Evolutionary conservation across 2,797 vertebrate genomes (phyloP), one percentile per base, ranked within the genome.

Genomic region (Hylomyscus alleni): DNA sequence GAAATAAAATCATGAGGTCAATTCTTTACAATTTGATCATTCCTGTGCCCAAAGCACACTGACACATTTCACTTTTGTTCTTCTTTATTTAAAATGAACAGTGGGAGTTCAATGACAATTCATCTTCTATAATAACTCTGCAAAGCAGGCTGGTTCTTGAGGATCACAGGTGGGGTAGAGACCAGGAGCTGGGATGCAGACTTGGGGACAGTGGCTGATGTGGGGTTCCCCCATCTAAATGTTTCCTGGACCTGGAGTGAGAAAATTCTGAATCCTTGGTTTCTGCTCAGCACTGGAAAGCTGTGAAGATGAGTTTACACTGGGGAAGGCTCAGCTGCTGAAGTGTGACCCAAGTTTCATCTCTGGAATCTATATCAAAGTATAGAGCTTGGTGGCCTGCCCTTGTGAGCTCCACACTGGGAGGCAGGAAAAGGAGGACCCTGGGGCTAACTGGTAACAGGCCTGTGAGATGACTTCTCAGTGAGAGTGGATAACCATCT

Each of bases 71-170:
- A 58, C 19, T 88, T 82, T 75, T 73, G 17, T 73, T 31, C 56
- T 50, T 81, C 31, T 91, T 77, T 58, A 78, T 72, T 96, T 44
- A 67, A 69, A 84, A 83, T 52, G 12, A 44, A 54, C 12, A 24
- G 76, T 94, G 69, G n/a, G 69, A 76, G 85, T 58, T 89, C 58
- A 54, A 0, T 73, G 44, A 44, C 82, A 91, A 94, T 50, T 89
- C 50, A 56, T 58, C 62, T 34, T 37, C 24, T 3, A 7, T 10
- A 80, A 15, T 34, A 52, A 44, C 31, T 62, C 29, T 50, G 86
- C 67, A 73, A 73, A 87, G 34, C 3, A 78, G 37, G 37, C 34
- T 60, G 14, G 15, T 47, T 65, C 75, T 76, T 19, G 1, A 37
- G 50, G 77, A 22, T 40, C 19, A 10, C 65, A 81, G 12, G 24